Percentiles rank a stretch among this genome's conserved stretches.
Conservation (phyloP, 2,888 invertebrate genomes). For the Mesorhabditis sp. region DNA sequence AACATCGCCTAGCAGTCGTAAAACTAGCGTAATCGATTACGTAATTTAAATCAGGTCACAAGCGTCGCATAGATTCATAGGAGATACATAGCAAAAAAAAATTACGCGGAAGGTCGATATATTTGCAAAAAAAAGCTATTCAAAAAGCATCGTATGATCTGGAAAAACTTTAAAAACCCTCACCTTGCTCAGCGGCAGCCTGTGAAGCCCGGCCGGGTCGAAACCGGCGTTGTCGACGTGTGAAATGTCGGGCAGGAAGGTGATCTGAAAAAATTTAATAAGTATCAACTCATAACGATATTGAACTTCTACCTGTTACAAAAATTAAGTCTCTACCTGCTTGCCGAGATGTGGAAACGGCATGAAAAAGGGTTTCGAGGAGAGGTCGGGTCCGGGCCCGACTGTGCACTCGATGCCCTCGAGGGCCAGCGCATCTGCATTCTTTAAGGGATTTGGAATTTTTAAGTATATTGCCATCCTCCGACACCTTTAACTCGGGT, state of each 20-base stretch:
- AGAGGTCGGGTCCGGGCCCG: constrained; percentile 44
- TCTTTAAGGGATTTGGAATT: constrained; percentile 22
- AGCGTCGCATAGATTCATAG: too few species aligned
- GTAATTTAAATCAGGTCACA: too few species aligned
- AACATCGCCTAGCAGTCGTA: neutral
- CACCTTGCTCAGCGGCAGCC: constrained; percentile 9
- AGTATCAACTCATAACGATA: constrained; percentile 1
- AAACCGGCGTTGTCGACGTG: constrained; percentile 22
- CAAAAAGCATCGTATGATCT: too few species aligned
- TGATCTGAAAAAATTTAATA: constrained; percentile 20
- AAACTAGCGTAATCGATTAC: too few species aligned
- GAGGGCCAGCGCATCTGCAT: constrained; percentile 39
- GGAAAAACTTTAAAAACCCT: neutral
- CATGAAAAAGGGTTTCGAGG: constrained; percentile 35
- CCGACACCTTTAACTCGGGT: too few species aligned
- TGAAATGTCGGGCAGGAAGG: constrained; percentile 31
- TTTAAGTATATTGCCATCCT: too few species aligned
- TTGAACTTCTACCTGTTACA: neutral
- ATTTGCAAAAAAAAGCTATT: too few species aligned
- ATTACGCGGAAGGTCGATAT: too few species aligned
- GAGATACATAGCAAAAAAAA: too few species aligned
- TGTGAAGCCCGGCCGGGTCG: neutral
- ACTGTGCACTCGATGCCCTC: constrained; percentile 44
- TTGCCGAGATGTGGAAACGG: constrained; percentile 35
- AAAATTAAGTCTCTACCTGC: constrained; percentile 22